Percentiles rank a stretch among this genome's conserved stretches.
Conservation (phyloP, 1,140 invertebrate species). For the Papilio xuthus region DNA sequence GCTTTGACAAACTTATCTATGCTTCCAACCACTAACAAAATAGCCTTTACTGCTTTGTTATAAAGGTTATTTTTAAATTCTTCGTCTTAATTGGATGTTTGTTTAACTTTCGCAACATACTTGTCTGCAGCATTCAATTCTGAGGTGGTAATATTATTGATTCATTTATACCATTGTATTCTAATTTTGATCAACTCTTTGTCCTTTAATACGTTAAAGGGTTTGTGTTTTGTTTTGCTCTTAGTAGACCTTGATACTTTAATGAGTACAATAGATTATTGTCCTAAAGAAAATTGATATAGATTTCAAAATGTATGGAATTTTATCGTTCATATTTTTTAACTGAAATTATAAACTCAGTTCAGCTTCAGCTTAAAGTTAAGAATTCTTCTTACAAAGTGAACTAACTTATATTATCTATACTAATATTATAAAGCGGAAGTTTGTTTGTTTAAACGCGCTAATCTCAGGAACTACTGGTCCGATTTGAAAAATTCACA, state of each 20-base stretch:
- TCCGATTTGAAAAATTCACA: too few relatives aligned
- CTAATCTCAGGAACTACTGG: too few relatives aligned
- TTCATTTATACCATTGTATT: slow-evolving; percentile 33
- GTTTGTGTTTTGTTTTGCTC: slow-evolving; percentile 4
- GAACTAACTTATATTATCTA: too few relatives aligned
- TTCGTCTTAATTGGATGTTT: not conserved
- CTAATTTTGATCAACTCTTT: slow-evolving; percentile 33
- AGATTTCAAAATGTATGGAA: too few relatives aligned
- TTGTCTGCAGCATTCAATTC: slow-evolving; percentile 8
- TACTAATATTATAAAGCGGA: too few relatives aligned
- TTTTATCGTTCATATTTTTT: too few relatives aligned
- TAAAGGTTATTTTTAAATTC: not conserved
- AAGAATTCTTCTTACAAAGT: too few relatives aligned
- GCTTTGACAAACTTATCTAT: slow-evolving; percentile 41
- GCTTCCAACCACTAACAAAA: not conserved
- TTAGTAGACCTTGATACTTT: not conserved
- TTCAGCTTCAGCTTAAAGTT: not conserved
- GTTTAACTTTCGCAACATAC: slow-evolving; percentile 7
- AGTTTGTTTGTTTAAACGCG: too few relatives aligned
- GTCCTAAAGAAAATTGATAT: not conserved
- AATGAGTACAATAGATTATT: not conserved
- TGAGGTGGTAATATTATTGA: slow-evolving; percentile 26
- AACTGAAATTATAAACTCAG: too few relatives aligned
- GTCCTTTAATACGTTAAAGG: slow-evolving; percentile 22
- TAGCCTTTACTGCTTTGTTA: slow-evolving; percentile 19